A percentile compares a stretch with the other conserved stretches of the same genome.
phyloP scores from a whole-genome alignment of 1,140 invertebrate species.

The Diabrotica virgifera region DNA sequence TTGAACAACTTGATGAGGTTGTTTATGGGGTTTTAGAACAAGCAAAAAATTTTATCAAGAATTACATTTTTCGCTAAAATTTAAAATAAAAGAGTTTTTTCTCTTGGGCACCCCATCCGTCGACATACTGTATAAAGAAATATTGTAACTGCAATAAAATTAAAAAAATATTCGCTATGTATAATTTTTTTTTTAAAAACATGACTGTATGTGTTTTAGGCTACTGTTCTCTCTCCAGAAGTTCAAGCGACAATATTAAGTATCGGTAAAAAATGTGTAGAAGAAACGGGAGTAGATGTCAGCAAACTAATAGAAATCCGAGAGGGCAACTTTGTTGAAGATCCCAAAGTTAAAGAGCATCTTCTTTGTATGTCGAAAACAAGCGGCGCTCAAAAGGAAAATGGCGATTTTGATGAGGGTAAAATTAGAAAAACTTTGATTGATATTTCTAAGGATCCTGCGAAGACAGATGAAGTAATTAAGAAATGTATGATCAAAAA shows the following conservation, averaged over 20 bases:
- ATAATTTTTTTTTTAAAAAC: no score
- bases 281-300: constrained; percentile 44
- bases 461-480: constrained; percentile 21
- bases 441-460: constrained; percentile 42
- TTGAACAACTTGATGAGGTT: no score
- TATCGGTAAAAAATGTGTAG: constrained; percentile 49
- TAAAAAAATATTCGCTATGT: no score
- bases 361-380: constrained; percentile 50
- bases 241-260: constrained; percentile 53
- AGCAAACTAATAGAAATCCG: constrained; percentile 44
- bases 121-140: no score
- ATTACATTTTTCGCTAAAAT: no score
- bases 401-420: constrained; percentile 47
- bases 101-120: no score
- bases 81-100: no score
- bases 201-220: no score
- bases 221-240: constrained; percentile 46
- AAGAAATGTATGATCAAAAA: constrained; percentile 28
- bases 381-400: constrained; percentile 44
- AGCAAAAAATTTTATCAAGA: no score
- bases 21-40: no score
- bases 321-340: constrained; percentile 47
- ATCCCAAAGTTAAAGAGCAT: constrained; percentile 50
- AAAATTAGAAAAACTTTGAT: constrained; percentile 47
- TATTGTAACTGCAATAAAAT: no score